These are phyloP conservation scores for Esox niger DNA, from an alignment of 2,113 vertebrate species.

Conservation along the genomic window DNA sequence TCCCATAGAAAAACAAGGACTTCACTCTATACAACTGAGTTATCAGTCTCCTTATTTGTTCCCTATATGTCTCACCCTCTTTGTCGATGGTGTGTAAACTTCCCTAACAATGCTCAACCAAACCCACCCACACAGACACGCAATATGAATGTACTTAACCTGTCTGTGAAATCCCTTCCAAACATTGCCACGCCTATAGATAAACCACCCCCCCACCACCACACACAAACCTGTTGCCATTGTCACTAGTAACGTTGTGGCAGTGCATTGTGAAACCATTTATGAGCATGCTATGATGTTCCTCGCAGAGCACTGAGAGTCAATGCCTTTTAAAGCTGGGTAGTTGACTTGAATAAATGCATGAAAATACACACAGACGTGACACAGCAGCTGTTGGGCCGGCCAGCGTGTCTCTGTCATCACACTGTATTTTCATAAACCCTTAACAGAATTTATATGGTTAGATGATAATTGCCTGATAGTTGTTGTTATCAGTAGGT, in stretches of 20 bases:
- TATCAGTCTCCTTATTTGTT: background rate
- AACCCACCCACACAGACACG: background rate
- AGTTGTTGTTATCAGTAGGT: background rate
- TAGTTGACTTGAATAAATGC: too few species aligned
- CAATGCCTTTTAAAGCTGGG: too few species aligned
- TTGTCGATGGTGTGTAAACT: slow-evolving; percentile 2
- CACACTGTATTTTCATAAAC: background rate
- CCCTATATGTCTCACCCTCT: background rate
- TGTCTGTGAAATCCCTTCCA: background rate
- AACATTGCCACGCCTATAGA: too few species aligned
- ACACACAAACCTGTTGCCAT: too few species aligned
- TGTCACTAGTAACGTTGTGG: too few species aligned
- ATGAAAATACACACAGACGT: too few species aligned
- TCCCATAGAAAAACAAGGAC: background rate
- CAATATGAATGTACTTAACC: background rate
- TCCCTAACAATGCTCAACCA: slow-evolving; percentile 2
- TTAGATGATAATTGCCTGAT: background rate
- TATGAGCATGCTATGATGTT: background rate
- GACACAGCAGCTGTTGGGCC: too few species aligned
- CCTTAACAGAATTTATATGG: background rate
- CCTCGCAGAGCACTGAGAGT: too few species aligned
- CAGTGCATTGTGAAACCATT: too few species aligned
- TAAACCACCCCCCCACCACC: too few species aligned
- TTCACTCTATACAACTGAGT: background rate
- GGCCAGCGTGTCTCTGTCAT: background rate